These are phyloP conservation scores for Ceriagrion tenellum DNA, from an alignment of 2,888 invertebrate species.

Conservation along the genomic window DNA sequence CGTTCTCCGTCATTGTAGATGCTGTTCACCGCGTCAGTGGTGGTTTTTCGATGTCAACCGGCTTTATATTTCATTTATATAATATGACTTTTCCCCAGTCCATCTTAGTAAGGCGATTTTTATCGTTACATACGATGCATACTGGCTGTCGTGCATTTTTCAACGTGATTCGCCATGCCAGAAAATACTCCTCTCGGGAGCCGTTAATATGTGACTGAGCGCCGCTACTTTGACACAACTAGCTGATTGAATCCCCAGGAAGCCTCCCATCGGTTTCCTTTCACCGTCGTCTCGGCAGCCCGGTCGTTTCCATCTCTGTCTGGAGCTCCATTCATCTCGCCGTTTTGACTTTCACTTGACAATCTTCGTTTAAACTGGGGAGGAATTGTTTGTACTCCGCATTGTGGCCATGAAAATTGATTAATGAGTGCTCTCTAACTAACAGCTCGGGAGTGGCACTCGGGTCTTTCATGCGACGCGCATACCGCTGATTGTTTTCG, in stretches of 20 bases:
- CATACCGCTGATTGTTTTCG: neutral
- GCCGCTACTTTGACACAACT: neutral
- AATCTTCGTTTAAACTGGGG: neutral
- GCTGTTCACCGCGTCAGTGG: no score
- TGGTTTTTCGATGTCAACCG: no score
- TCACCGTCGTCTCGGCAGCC: neutral
- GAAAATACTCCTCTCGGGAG: neutral
- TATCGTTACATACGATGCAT: neutral
- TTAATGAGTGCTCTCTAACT: neutral
- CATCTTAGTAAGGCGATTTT: neutral
- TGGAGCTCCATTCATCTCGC: neutral
- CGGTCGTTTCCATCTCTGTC: neutral
- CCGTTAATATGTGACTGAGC: neutral
- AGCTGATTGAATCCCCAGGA: neutral
- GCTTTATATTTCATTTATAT: no score
- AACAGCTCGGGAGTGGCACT: neutral
- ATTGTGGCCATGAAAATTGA: neutral
- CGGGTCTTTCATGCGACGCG: neutral
- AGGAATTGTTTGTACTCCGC: neutral
- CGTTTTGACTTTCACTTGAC: conserved; percentile 4
- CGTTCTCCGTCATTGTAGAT: no score
- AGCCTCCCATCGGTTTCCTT: neutral
- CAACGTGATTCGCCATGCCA: neutral
- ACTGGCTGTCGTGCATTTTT: neutral
- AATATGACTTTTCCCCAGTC: no score